Evolutionary conservation across 2,888 invertebrate species (phyloP), one percentile per base, ranked within the genome.

Genomic region (Archaeoteleia sp.): DNA sequence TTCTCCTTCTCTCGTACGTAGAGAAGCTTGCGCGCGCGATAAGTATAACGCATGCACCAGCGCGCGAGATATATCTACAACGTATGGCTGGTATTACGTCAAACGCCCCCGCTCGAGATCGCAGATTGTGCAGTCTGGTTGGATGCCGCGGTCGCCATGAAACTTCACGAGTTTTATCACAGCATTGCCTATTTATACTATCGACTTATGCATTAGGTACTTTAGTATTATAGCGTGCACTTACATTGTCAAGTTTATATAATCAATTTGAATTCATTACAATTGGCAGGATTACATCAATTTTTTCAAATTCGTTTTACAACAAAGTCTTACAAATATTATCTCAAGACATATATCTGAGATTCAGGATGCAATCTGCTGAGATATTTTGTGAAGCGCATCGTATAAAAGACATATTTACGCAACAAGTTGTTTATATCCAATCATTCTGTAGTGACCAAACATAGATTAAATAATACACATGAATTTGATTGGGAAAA

Each of bases 21-120:
- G 45, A 67, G 55, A 49, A 61, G 55, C 45, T 48, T 30, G 48
- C 20, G 37, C 37, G 17, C 14, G 37, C 57, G 67, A 67, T 67
- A 67, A 67, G 57, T 67, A 51, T 62, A 67, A 67, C 67, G 61
- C 61, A 67, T 68, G 57, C 58, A 62, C 62, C 62, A 15, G 58
- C 46, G 30, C 15, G 39, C 37, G 54, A 57, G 67, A 62, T 67
- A 62, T 67, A 67, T 57, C 61, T 46, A 35, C 67, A 29, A 42
- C 53, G 25, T 46, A 40, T 45, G 51, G 53, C 49, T 49, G 54
- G 55, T 55, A 57, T 67, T 62, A 67, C 67, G 51, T 62, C 57
- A 58, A 57, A 67, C 62, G 67, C 62, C 67, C 46, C 61, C 67
- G 55, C 67, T 23, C 37, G 27, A 25, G 61, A 61, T 61, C 49